Base-by-base conservation (phyloP, 2,888 invertebrate genomes). In the Synergus umbraculus region DNA sequence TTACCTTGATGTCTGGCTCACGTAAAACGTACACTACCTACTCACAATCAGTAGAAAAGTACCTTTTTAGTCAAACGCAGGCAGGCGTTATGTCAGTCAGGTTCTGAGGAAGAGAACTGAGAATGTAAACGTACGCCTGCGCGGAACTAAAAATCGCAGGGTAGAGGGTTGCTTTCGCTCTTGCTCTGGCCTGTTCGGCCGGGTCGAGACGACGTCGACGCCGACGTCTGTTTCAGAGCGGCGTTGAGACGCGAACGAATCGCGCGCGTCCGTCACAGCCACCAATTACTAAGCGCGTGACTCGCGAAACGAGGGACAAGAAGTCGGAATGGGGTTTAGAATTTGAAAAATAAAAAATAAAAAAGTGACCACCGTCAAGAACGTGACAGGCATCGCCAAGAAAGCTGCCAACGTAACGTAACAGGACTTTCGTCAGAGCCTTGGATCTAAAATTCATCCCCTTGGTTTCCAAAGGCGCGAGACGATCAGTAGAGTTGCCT, bases 151-250 rank as follows among this genome's bases (percentile, higher is more conserved):
- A 29, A 49, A 73, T 49, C 37, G 73, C 54, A 73, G 73, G 73
- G 73, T 73, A 73, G 73, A 22, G 49, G 73, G 73, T 46, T 73
- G 73, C 73, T n/a, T 73, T 73, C 12, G 73, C 44, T 67, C 67
- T 46, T 67, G 67, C 73, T 73, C 76, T 76, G 67, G 78, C 58
- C 66, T 78, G 78, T 66, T 78, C 78, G 78, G 67, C 78, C 78
- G 78, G 78, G 78, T 67, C 67, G 77, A 64, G 77, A 64, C 63
- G 64, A 64, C 64, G 64, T 58, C 76, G 77, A 49, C 77, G 77
- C 54, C 77, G 65, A 67, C 60, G 78, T 43, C 58, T 60, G 66
- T 78, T 73, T 78, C 60, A 78, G 78, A 78, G 78, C 78, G 73
- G 78, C 78, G 67, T 67, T 67, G 58, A 54, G 67, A 78, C 60